Percentiles rank a stretch among this genome's conserved stretches.
Conservation (phyloP, 2,797 vertebrate genomes). For the Atherinosoma microstoma region DNA sequence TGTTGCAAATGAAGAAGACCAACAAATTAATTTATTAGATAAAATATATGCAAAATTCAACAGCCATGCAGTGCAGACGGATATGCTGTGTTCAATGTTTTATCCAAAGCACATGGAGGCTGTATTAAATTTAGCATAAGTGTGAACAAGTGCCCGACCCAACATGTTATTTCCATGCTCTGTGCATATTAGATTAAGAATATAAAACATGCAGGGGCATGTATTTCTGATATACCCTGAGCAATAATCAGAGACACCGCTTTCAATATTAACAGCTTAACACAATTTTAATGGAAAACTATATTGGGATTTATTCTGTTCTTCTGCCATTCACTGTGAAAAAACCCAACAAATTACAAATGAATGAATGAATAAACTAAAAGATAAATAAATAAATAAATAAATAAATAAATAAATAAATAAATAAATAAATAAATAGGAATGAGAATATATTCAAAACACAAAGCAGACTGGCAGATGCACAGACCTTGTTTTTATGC, state of each 20-base stretch:
- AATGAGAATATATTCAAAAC: neutral
- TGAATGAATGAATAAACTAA: no score
- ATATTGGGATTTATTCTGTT: conserved; percentile 6
- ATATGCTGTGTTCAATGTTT: conserved; percentile 13
- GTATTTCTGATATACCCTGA: conserved; percentile 8
- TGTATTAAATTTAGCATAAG: conserved; percentile 9
- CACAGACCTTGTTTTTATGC: neutral
- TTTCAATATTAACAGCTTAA: conserved; percentile 33
- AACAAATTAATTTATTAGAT: conserved; percentile 8
- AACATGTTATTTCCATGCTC: conserved; percentile 14
- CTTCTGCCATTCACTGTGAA: neutral
- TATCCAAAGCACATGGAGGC: conserved; percentile 8
- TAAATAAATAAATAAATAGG: neutral
- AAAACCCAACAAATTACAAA: neutral
- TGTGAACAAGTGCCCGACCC: neutral
- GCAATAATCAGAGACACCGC: conserved; percentile 38
- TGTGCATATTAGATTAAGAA: neutral
- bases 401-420: no score
- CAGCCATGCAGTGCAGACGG: neutral
- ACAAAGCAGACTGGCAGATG: neutral
- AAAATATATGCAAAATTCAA: conserved; percentile 16
- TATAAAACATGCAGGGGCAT: conserved; percentile 25
- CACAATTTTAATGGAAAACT: conserved; percentile 17
- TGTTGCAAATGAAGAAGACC: neutral
- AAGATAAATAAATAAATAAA: no score